These are phyloP conservation scores for Pyrrhosoma nymphula DNA, from an alignment of 2,888 invertebrate genomes.

Conservation along the genomic window DNA sequence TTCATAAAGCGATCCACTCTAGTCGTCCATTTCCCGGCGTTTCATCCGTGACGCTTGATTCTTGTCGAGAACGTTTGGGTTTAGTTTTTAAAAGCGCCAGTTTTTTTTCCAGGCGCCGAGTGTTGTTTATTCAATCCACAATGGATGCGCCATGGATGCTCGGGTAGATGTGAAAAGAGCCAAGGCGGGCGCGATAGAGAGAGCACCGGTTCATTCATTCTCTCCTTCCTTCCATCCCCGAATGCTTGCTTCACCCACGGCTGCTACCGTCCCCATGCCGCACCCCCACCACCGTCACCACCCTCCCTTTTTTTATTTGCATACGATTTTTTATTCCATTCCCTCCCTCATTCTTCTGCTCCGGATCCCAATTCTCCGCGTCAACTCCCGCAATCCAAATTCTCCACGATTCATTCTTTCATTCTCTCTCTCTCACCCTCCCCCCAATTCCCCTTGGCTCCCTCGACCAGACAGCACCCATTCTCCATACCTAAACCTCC, in stretches of 20 bases:
- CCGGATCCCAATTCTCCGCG: conserved; percentile 51
- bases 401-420: neutral
- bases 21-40: neutral
- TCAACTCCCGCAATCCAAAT: conserved; percentile 43
- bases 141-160: neutral
- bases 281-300: neutral
- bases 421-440: neutral
- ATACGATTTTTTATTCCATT: conserved; percentile 46
- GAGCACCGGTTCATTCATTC: neutral
- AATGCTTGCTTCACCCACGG: neutral
- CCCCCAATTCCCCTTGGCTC: neutral
- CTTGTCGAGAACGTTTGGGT: no score
- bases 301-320: conserved; percentile 3
- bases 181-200: neutral
- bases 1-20: no score
- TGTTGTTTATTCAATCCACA: neutral
- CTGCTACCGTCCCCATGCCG: neutral
- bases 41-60: neutral
- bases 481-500: neutral
- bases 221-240: neutral
- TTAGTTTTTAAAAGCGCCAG: no score
- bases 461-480: neutral
- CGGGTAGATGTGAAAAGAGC: neutral
- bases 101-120: neutral
- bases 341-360: conserved; percentile 43